Evolutionary conservation across 53 echinoderm and acorn worm species (phyloP).

Genomic region (Crossaster papposus): DNA sequence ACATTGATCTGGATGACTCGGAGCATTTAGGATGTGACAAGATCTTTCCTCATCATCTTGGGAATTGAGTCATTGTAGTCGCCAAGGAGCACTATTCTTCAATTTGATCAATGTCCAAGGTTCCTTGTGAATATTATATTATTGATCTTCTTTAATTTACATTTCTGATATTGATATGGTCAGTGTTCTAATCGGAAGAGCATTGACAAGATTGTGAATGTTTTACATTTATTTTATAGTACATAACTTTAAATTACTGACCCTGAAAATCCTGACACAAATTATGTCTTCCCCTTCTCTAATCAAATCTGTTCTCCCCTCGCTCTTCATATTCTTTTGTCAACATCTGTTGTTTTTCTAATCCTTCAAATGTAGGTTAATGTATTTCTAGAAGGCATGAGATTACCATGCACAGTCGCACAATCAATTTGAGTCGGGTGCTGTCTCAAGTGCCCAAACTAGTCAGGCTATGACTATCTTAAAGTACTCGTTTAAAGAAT

Average conservation of each 20-base stretch:
- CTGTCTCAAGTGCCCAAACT: neutral
- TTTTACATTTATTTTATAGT: no score
- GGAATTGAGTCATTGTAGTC: neutral
- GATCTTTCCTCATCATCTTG: neutral
- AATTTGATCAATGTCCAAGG: neutral
- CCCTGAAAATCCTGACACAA: no score
- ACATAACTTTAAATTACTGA: no score
- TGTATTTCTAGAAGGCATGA: neutral
- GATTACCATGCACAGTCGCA: slow-evolving; percentile 15
- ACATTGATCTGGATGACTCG: neutral
- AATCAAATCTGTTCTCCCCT: no score
- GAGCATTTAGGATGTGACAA: neutral
- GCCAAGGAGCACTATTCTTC: neutral
- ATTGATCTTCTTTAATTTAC: neutral
- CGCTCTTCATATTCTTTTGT: neutral
- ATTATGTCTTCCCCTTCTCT: no score
- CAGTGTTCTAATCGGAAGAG: no score
- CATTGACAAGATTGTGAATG: no score
- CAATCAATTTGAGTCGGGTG: neutral
- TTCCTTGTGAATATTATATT: neutral
- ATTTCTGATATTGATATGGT: no score
- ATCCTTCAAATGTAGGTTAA: neutral
- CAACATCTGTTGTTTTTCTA: neutral
- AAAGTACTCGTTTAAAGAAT: no score
- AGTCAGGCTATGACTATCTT: neutral